Percentiles rank a stretch among this genome's conserved stretches.
Conservation (phyloP, 1,140 invertebrate genomes). For the Drosophila mayri region DNA sequence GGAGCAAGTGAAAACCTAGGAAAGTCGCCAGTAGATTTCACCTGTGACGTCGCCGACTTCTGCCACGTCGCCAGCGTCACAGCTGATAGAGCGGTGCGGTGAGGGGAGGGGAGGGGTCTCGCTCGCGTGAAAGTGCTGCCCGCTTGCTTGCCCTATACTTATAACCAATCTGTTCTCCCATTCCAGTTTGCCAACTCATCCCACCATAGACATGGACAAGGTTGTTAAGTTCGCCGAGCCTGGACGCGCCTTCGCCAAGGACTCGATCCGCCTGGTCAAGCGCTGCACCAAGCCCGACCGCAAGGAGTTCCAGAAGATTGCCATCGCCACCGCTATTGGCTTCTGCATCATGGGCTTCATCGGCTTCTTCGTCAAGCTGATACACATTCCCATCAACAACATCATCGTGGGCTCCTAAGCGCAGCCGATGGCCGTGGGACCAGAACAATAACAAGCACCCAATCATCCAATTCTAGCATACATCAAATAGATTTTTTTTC, state of each 20-base stretch:
- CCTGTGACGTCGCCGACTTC: constrained; percentile 50
- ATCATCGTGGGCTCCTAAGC: constrained; percentile 95
- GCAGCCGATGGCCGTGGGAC: background rate
- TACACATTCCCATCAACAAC: constrained; percentile 99
- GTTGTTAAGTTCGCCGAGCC: constrained; percentile 97
- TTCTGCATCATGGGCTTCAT: constrained; percentile 99
- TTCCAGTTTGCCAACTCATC: constrained; percentile 10
- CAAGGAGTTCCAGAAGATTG: constrained; percentile 99
- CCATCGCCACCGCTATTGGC: constrained; percentile 99
- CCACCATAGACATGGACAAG: constrained; percentile 94
- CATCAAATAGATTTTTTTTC: constrained; percentile 53
- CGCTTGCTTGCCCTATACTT: constrained; percentile 4
- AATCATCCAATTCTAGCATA: constrained; percentile 53
- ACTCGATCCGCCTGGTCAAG: constrained; percentile 98
- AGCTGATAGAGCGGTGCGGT: constrained; percentile 18
- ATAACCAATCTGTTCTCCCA: background rate
- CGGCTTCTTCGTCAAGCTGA: constrained; percentile 99
- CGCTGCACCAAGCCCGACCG: constrained; percentile 99
- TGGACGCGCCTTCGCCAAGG: constrained; percentile 97
- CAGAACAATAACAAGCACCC: constrained; percentile 37
- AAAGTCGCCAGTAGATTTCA: constrained; percentile 39
- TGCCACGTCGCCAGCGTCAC: constrained; percentile 54
- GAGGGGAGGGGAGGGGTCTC: background rate
- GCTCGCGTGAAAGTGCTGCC: constrained; percentile 48
- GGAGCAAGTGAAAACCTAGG: background rate